Evolutionary conservation across 53 echinoderm and acorn worm species (phyloP).

Genomic region (Stichopus horrens): DNA sequence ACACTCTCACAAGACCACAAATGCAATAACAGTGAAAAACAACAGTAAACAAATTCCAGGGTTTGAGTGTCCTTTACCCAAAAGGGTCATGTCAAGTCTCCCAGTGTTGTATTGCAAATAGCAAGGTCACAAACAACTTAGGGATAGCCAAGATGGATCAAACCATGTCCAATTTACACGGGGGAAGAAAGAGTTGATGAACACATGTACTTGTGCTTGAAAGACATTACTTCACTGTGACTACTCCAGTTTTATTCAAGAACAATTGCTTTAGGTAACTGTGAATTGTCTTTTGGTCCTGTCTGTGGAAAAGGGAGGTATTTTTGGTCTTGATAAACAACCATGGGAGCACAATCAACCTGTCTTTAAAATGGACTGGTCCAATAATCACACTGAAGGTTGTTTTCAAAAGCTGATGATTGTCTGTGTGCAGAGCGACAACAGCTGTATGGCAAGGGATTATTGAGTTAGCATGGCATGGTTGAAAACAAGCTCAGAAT

Average conservation of each 20-base stretch:
- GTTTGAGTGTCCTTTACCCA: slow-evolving; percentile 41
- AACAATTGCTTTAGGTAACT: no score
- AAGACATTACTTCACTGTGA: no score
- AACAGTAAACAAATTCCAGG: slow-evolving; percentile 51
- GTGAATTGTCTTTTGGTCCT: no score
- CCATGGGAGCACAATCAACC: no score
- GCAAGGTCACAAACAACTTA: slow-evolving; percentile 50
- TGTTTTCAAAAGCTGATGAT: slow-evolving; percentile 38
- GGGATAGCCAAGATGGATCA: neutral
- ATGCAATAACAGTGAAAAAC: slow-evolving; percentile 31
- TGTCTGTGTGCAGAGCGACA: slow-evolving; percentile 42
- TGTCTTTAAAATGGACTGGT: neutral
- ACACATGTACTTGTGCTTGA: no score
- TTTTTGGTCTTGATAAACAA: no score
- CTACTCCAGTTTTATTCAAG: no score
- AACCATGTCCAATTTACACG: neutral
- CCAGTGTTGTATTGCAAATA: slow-evolving; percentile 31
- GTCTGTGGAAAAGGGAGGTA: no score
- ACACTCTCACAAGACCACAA: slow-evolving; percentile 21
- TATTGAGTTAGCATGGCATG: slow-evolving; percentile 38
- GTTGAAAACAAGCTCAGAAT: slow-evolving; percentile 34
- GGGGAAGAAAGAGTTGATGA: no score
- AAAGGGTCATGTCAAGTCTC: slow-evolving; percentile 49
- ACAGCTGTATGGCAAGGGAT: slow-evolving; percentile 42
- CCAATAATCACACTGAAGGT: slow-evolving; percentile 13